Conservation (phyloP, 2,113 vertebrate species). For the Rhea americana region DNA sequence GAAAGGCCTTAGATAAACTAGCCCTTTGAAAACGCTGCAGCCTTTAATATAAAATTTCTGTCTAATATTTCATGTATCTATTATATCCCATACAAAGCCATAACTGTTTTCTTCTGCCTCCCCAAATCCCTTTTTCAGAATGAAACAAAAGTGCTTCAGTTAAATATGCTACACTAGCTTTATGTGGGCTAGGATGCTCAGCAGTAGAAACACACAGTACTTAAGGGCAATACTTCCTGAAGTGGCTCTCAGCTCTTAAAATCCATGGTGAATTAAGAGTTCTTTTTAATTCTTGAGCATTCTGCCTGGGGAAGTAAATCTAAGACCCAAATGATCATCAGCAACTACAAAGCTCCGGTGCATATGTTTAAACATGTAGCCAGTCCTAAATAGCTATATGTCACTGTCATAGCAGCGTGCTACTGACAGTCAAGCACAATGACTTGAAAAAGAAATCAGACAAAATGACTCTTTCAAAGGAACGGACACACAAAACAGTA, state of each 20-base stretch:
- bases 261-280: not conserved
- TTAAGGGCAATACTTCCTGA: not conserved
- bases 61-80: not conserved
- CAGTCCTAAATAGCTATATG: not conserved
- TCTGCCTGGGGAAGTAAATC: constrained; percentile 20
- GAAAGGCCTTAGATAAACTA: not conserved
- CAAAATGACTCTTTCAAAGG: not conserved
- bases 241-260: constrained; percentile 14
- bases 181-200: not conserved
- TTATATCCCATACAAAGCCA: not conserved
- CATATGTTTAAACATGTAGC: constrained; percentile 38
- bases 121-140: not conserved
- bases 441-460: constrained; percentile 12
- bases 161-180: not conserved
- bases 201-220: not conserved
- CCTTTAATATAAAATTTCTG: not conserved
- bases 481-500: constrained; percentile 1
- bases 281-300: constrained; percentile 37
- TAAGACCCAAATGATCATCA: constrained; percentile 29
- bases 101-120: not conserved
- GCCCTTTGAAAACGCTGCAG: not conserved
- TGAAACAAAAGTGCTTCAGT: not conserved
- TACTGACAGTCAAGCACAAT: not conserved
- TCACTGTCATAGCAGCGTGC: not conserved
- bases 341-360: not conserved